Evolutionary conservation across 2,797 vertebrate species (phyloP), one percentile per base, ranked within the genome.

Genomic region (Decapterus maruadsi): DNA sequence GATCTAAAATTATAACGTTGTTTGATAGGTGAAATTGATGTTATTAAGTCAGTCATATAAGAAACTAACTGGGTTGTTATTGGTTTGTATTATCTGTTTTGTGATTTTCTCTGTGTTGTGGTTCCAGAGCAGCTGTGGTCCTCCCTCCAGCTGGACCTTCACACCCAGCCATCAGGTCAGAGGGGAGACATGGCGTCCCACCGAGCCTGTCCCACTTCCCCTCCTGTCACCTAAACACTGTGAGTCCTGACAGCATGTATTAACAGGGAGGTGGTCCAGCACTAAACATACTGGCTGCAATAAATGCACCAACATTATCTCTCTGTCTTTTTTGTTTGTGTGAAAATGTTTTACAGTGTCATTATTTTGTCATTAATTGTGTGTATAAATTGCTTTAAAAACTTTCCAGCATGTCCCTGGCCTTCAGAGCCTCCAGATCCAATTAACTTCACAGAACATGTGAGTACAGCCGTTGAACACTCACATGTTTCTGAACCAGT

Each of bases 371-470:
- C 34, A 22, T 4, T n/a, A 12, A 1, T 6, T 6, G 4, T 42
- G 13, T 45, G 9, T 8, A 8, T 22, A 4, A 36, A 6, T 7
- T 0, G 38, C 12, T 51, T 56, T 26, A 0, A 40, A 4, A n/a
- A 38, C 4, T 64, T 42, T 54, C 26, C 79, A 87, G 80, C 58
- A 53, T 64, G 67, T 26, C 81, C 72, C 4, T 84, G 51, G 16
- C 48, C 59, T 20, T 69, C 56, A 1, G 42, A 5, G 4, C 87
- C 63, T 58, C 70, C 81, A 1, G 64, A 90, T 72, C 90, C 93
- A 0, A 26, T 69, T 63, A 84, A 94, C 70, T 93, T 95, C 63
- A 68, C 56, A 42, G 50, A 94, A 50, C 95, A 96, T 11, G 95
- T 96, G 84, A 93, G 90, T 82, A 19, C 14, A 42, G 6, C 22